phyloP scores from a whole-genome alignment of 2,113 vertebrate genomes.

The Potamarius usumacintae region DNA sequence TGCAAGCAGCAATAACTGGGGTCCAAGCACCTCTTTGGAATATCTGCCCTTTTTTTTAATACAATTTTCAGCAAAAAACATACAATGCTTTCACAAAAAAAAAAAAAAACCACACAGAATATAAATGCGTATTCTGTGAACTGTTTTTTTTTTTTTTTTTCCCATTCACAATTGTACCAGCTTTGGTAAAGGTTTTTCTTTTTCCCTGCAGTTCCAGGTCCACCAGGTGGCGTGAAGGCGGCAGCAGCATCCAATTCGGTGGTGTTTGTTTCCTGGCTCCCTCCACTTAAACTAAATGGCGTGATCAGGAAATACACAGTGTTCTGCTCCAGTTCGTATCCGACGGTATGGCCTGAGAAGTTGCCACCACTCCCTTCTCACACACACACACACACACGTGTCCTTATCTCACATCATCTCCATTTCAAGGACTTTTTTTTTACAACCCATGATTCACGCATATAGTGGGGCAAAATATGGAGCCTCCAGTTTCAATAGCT shows the following conservation, averaged over 20 bases:
- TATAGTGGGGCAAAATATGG: not conserved
- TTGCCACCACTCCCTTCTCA: not conserved
- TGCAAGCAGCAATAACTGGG: not conserved
- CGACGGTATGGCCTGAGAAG: constrained; percentile 78
- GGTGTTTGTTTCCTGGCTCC: constrained; percentile 96
- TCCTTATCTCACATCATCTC: not conserved
- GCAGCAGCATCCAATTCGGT: constrained; percentile 89
- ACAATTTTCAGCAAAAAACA: not conserved
- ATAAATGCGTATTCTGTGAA: not conserved
- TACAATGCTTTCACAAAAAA: not conserved
- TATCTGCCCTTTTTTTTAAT: not conserved
- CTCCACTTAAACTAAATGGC: constrained; percentile 93
- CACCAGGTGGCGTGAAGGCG: constrained; percentile 93
- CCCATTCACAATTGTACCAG: too few species aligned
- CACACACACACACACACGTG: not conserved
- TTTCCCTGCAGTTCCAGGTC: constrained; percentile 85
- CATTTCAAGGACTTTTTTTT: not conserved
- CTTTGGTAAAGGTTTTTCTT: not conserved
- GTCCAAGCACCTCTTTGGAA: not conserved
- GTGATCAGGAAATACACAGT: constrained; percentile 97
- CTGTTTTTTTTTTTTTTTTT: too few species aligned
- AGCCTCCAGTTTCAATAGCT: not conserved
- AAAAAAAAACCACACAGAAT: not conserved
- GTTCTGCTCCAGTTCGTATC: constrained; percentile 95
- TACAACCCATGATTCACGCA: not conserved